Conservation (phyloP, 2,113 vertebrate genomes). For the Psilopogon haemacephalus region DNA sequence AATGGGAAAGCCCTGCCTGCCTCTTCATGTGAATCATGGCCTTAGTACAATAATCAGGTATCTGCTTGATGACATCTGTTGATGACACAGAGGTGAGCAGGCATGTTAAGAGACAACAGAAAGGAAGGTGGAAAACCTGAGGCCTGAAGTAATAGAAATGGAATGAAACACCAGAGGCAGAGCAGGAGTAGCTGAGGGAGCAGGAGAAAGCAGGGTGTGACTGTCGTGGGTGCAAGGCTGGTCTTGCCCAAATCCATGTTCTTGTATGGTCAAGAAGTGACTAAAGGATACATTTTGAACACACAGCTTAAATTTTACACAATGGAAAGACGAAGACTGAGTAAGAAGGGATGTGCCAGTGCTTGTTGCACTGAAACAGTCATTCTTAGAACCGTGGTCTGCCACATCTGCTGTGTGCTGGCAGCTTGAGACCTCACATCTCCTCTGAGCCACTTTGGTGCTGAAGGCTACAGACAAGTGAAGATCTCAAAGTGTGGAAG, state of each 20-base stretch:
- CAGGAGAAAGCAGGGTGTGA: neutral
- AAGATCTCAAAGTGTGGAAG: neutral
- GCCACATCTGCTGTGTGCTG: accelerated
- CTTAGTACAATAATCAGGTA: neutral
- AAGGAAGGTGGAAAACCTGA: neutral
- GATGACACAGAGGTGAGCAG: neutral
- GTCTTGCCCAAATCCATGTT: neutral
- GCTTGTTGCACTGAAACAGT: neutral
- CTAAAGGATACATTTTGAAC: neutral
- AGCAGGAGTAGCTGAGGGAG: neutral
- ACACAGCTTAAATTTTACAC: neutral
- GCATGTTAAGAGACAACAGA: neutral
- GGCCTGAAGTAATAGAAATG: neutral
- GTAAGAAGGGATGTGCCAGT: neutral
- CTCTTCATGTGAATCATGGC: neutral
- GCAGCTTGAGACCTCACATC: neutral
- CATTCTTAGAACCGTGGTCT: neutral
- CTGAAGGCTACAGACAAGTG: neutral
- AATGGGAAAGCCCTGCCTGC: neutral
- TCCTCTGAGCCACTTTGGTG: neutral
- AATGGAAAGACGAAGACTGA: neutral
- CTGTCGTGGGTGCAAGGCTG: neutral
- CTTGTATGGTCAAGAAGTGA: neutral
- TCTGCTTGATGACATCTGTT: neutral
- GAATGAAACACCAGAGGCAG: neutral